Percentiles rank a stretch among this genome's conserved stretches.
These are phyloP conservation scores for Dromaius novaehollandiae DNA, from an alignment of 2,113 vertebrate species.

Conservation along the genomic window DNA sequence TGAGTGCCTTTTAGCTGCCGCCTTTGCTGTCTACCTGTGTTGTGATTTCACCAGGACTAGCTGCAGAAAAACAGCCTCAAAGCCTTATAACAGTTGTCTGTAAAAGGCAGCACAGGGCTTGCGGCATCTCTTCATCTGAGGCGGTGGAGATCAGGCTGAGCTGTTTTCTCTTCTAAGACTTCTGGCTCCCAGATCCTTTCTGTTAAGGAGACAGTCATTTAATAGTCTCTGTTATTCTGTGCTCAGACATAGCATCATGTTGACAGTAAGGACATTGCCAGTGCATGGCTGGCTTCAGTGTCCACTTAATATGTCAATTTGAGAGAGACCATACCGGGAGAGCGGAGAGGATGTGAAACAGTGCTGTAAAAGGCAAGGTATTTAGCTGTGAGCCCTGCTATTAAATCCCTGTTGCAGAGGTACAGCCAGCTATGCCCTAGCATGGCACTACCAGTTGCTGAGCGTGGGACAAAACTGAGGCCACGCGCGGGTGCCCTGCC, in stretches of 20 bases:
- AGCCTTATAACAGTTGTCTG: no score
- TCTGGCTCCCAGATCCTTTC: no score
- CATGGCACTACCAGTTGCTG: rapidly evolving
- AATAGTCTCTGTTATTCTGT: not conserved
- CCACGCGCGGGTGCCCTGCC: not conserved
- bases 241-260: rapidly evolving
- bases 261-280: not conserved
- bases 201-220: no score
- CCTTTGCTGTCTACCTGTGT: not conserved
- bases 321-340: not conserved
- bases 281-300: not conserved
- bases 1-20: not conserved
- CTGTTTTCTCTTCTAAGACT: no score
- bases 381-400: not conserved
- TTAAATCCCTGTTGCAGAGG: not conserved
- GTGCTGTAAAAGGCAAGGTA: not conserved
- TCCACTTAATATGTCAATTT: not conserved
- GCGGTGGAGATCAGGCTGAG: not conserved
- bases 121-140: not conserved
- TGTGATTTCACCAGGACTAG: not conserved
- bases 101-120: not conserved
- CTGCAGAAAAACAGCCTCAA: not conserved
- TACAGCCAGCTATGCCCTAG: not conserved
- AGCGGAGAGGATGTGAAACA: no score
- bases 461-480: not conserved